Percentiles rank a stretch among this genome's conserved stretches.
Conservation (phyloP, 2,888 invertebrate genomes). For the Papilio elwesi region DNA sequence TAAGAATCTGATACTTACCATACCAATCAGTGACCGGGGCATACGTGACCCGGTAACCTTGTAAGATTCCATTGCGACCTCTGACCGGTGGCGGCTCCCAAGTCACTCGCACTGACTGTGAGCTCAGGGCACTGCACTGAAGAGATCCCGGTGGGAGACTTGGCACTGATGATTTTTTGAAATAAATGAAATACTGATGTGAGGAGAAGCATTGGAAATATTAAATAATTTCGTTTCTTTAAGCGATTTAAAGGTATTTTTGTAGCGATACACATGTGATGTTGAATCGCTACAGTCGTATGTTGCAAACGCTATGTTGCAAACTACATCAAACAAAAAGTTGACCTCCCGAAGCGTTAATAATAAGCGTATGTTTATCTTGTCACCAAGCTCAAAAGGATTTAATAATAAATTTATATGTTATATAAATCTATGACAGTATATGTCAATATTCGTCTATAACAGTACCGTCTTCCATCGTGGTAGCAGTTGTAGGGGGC, state of each 20-base stretch:
- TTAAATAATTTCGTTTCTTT: no score
- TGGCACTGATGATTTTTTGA: conserved; percentile 85
- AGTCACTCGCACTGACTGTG: conserved; percentile 92
- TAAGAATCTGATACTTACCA: conserved; percentile 80
- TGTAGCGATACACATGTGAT: no score
- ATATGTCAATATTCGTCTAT: no score
- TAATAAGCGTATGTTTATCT: no score
- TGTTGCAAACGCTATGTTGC: no score
- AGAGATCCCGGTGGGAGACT: conserved; percentile 93
- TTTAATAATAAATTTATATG: no score
- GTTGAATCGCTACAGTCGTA: no score
- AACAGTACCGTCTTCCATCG: conserved; percentile 90
- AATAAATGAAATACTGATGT: not conserved
- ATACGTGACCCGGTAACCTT: conserved; percentile 93
- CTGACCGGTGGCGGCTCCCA: conserved; percentile 93
- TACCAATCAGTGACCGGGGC: conserved; percentile 91
- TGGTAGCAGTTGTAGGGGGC: conserved; percentile 90
- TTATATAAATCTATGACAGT: no score
- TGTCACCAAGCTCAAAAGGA: no score
- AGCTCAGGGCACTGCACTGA: conserved; percentile 91
- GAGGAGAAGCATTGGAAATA: not conserved
- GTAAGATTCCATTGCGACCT: conserved; percentile 93
- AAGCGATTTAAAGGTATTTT: no score
- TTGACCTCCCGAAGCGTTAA: no score
- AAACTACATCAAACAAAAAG: no score